Conservation (phyloP, 2,797 vertebrate genomes). For the Bryconaethiops microstoma region DNA sequence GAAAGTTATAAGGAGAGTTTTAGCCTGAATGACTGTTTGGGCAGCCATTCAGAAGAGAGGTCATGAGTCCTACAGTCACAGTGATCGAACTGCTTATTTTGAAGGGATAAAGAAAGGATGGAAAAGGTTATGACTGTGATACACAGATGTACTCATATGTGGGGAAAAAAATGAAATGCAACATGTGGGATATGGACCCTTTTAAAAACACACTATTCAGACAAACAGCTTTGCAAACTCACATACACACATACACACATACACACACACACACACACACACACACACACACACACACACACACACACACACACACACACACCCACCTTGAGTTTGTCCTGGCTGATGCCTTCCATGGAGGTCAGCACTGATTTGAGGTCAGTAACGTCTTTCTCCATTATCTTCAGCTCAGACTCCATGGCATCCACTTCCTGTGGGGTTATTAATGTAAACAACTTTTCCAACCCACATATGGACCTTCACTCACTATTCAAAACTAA, state of each 20-base stretch:
- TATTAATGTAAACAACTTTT: not conserved
- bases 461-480: not conserved
- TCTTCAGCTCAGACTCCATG: slow-evolving; percentile 86
- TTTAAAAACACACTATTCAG: too few relatives aligned
- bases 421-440: slow-evolving; percentile 80
- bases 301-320: slow-evolving; percentile 9
- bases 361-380: slow-evolving; percentile 84
- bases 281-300: slow-evolving; percentile 67
- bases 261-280: slow-evolving; percentile 16
- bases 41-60: too few relatives aligned
- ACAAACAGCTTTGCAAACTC: not conserved
- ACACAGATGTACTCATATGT: too few relatives aligned
- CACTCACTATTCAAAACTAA: not conserved
- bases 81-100: too few relatives aligned
- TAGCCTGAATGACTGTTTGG: not conserved
- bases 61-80: too few relatives aligned
- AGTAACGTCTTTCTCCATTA: slow-evolving; percentile 82
- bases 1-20: too few relatives aligned
- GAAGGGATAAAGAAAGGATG: too few relatives aligned
- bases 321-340: slow-evolving; percentile 85
- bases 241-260: slow-evolving; percentile 19
- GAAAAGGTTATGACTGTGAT: too few relatives aligned
- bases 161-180: too few relatives aligned
- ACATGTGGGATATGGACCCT: too few relatives aligned
- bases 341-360: slow-evolving; percentile 82